Base-by-base conservation (phyloP, 2,113 vertebrate species). In the Morone saxatilis region DNA sequence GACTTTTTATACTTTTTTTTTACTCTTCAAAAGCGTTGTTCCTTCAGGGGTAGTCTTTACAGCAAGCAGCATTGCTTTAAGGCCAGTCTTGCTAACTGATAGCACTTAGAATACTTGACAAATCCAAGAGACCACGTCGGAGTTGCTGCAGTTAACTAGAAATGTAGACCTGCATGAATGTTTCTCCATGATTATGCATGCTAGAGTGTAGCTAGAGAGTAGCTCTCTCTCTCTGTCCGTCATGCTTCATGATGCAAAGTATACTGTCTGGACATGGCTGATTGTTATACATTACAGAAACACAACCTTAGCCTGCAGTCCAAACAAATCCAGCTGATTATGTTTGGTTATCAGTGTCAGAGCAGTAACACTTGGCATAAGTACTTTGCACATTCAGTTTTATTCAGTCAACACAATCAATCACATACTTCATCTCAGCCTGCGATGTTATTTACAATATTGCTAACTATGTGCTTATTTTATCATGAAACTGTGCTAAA, bases 1-100 rank as follows among this genome's bases (percentile, higher is more conserved):
- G 47, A 73, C 53, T 88, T 91, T 94, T 82, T 89, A 86, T 89
- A 87, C 10, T 72, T 84, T 85, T 90, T 90, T 91, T 93, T 90
- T 84, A 91, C 86, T 87, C 84, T 88, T 86, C 63, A 78, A 76
- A 88, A 70, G 53, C 38, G 54, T 81, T 65, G 45, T 76, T 88
- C 63, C 66, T 84, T 85, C 84, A 45, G 73, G 71, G 76, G n/a
- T 72, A 50, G 40, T 73, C 61, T 85, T 87, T 76, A 61, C 12
- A 72, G 65, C 25, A 8, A 72, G 70, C 43, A 77, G 14, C 31
- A 76, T 17, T 76, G 71, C 78, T 84, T 74, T 66, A 20, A 75
- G 16, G 57, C 68, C 73, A 47, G 56, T 71, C 69, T 69, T 76
- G 59, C 43, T 72, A 22, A 81, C 76, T 70, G 66, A 74, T 61